phyloP scores from a whole-genome alignment of 1,140 invertebrate species.

The Listronotus bonariensis region DNA sequence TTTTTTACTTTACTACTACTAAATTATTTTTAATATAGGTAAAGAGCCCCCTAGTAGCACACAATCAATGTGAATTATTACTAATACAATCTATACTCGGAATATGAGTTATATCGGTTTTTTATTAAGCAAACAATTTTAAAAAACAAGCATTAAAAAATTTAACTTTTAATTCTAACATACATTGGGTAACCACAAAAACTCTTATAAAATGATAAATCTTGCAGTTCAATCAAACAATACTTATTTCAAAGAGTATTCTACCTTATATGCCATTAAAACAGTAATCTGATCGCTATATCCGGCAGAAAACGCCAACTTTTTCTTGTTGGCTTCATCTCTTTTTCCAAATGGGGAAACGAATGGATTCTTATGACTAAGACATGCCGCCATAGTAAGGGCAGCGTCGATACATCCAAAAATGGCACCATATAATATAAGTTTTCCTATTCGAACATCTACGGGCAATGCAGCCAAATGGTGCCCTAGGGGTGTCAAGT shows the following conservation, averaged over 20 bases:
- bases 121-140: too few relatives aligned
- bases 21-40: too few relatives aligned
- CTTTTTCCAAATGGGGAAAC: conserved; percentile 75
- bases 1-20: too few relatives aligned
- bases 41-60: too few relatives aligned
- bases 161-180: too few relatives aligned
- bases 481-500: conserved; percentile 86
- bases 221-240: background rate
- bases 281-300: conserved; percentile 83
- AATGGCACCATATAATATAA: conserved; percentile 89
- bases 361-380: conserved; percentile 87
- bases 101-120: too few relatives aligned
- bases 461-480: conserved; percentile 89
- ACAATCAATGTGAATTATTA: too few relatives aligned
- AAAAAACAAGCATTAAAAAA: too few relatives aligned
- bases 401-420: conserved; percentile 93
- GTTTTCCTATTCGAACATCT: conserved; percentile 81
- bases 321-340: conserved; percentile 72
- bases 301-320: conserved; percentile 70
- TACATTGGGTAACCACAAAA: too few relatives aligned
- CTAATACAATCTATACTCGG: too few relatives aligned
- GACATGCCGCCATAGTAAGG: conserved; percentile 87
- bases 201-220: too few relatives aligned
- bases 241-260: conserved; percentile 13
- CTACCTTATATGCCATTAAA: conserved; percentile 76